A percentile compares a stretch with the other conserved stretches of the same genome.
Conservation (phyloP, 2,113 vertebrate genomes). For the Oenanthe melanoleuca region DNA sequence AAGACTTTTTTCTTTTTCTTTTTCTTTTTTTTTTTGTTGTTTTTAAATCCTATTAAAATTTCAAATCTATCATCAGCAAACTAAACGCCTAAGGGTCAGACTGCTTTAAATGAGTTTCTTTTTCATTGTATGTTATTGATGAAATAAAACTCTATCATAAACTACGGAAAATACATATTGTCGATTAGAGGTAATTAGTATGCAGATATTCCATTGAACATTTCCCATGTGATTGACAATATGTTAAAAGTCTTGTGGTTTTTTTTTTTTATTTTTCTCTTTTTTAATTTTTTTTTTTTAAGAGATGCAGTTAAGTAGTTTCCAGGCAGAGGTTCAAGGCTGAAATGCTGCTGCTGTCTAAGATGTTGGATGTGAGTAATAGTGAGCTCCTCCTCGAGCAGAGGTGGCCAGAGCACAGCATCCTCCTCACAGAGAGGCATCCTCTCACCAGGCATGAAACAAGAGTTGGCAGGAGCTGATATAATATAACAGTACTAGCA, state of each 20-base stretch:
- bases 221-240: conserved; percentile 68
- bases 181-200: conserved; percentile 82
- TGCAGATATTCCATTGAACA: conserved; percentile 71
- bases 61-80: conserved; percentile 73
- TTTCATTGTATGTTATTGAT: conserved; percentile 69
- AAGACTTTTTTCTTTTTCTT: background rate
- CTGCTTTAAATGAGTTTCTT: conserved; percentile 65
- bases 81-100: conserved; percentile 75
- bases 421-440: conserved; percentile 55
- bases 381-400: conserved; percentile 44
- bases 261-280: background rate
- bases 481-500: conserved; percentile 52
- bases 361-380: conserved; percentile 68
- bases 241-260: conserved; percentile 3
- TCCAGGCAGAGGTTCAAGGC: conserved; percentile 68
- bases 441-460: conserved; percentile 39
- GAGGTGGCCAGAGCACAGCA: conserved; percentile 13
- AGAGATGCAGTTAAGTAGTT: conserved; percentile 62
- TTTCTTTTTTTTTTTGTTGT: background rate
- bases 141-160: conserved; percentile 75
- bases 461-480: conserved; percentile 68
- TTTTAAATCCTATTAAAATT: conserved; percentile 66
- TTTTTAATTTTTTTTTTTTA: background rate
- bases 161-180: conserved; percentile 76
- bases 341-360: conserved; percentile 62